Conservation (phyloP, 1,140 invertebrate genomes). For the Drosophila simulans region DNA sequence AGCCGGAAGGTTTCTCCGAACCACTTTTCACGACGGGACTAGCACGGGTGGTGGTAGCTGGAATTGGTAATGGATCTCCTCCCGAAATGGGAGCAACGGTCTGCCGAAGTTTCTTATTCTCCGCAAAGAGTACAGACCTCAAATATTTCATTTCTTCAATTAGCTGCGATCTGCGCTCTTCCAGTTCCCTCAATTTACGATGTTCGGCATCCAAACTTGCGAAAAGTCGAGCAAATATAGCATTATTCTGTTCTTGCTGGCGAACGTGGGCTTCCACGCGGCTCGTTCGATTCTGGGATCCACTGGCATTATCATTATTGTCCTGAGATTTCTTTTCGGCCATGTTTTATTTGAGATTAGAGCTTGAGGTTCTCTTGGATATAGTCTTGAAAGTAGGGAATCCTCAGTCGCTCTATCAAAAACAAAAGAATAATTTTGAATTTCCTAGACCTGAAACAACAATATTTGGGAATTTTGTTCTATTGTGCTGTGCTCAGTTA, state of each 20-base stretch:
- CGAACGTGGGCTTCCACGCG: not conserved
- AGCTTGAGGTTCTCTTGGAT: not conserved
- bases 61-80: not conserved
- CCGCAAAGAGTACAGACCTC: constrained; percentile 13
- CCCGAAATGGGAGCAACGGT: not conserved
- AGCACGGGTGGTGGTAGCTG: not conserved
- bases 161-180: constrained; percentile 21
- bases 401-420: not conserved
- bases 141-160: constrained; percentile 39
- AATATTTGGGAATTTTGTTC: not conserved
- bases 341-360: not conserved
- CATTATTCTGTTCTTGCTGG: not conserved
- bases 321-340: not conserved
- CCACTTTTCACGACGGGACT: not conserved
- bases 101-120: constrained; percentile 20
- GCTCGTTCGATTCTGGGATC: not conserved
- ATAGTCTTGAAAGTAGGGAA: not conserved
- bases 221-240: constrained; percentile 23
- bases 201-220: constrained; percentile 42
- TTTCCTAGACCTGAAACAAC: too few species aligned
- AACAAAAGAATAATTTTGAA: too few species aligned
- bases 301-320: not conserved
- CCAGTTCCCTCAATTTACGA: constrained; percentile 36
- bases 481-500: not conserved
- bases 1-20: not conserved